A percentile compares a stretch with the other conserved stretches of the same genome.
Evolutionary conservation across 2,113 vertebrate species (phyloP).

Genomic region (Nycticryphes semicollaris): DNA sequence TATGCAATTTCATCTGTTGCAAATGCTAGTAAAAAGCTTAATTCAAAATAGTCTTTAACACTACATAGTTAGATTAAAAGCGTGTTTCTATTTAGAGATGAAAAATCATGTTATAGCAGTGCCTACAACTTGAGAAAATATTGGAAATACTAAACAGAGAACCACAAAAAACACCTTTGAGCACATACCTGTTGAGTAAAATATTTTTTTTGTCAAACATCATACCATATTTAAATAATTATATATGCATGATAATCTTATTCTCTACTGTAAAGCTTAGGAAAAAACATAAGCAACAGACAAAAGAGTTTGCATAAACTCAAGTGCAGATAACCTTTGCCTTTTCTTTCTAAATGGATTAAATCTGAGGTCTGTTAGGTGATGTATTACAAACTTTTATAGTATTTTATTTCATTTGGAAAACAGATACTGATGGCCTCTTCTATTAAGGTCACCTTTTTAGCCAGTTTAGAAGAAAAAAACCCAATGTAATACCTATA

Average conservation of each 20-base stretch:
- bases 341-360: background rate
- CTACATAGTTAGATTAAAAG: background rate
- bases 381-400: background rate
- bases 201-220: background rate
- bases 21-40: background rate
- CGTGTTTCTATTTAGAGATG: background rate
- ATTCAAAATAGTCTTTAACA: background rate
- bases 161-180: background rate
- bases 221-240: background rate
- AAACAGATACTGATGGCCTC: too few species aligned
- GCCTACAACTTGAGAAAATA: background rate
- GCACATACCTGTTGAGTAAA: background rate
- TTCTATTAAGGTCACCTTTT: background rate
- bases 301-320: background rate
- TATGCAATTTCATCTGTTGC: background rate
- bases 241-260: background rate
- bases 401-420: background rate
- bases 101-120: background rate
- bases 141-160: background rate
- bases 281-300: background rate
- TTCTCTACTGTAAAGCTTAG: background rate
- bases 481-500: background rate
- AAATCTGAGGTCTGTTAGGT: background rate
- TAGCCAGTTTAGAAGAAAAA: background rate
- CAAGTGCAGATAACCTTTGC: background rate